These are phyloP conservation scores for Drosophila flavopinicola DNA, from an alignment of 2,888 invertebrate species.

Conservation along the genomic window DNA sequence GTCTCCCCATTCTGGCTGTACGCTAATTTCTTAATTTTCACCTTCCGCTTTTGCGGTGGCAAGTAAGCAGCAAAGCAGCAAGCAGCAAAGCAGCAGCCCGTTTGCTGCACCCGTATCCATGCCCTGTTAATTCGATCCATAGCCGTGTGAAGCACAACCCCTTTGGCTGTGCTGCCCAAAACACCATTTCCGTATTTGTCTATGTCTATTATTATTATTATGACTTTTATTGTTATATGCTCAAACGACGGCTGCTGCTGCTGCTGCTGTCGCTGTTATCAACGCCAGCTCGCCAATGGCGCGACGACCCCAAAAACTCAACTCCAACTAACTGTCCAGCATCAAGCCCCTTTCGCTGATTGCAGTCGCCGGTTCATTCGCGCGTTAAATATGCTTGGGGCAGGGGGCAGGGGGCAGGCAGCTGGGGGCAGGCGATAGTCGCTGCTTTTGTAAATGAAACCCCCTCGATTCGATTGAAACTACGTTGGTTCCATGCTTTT, in stretches of 20 bases:
- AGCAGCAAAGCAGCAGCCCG: too few relatives aligned
- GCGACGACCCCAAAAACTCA: conserved; percentile 41
- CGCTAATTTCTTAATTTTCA: conserved; percentile 82
- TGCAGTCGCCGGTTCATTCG: conserved; percentile 62
- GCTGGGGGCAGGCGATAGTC: conserved; percentile 11
- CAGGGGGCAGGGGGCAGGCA: conserved; percentile 8
- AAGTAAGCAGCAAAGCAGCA: conserved; percentile 16
- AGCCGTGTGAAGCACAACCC: conserved; percentile 68
- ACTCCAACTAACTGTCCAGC: conserved; percentile 51
- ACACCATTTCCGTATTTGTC: conserved; percentile 73
- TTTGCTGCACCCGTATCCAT: neutral
- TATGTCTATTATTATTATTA: conserved; percentile 77
- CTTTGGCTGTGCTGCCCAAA: conserved; percentile 39
- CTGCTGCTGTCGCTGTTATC: conserved; percentile 38
- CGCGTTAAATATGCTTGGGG: conserved; percentile 66
- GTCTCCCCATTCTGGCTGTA: conserved; percentile 44
- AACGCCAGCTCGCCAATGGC: conserved; percentile 58
- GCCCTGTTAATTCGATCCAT: conserved; percentile 8
- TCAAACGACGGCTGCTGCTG: conserved; percentile 28
- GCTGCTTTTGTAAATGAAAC: conserved; percentile 49
- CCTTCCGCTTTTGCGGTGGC: conserved; percentile 76
- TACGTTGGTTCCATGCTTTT: conserved; percentile 40
- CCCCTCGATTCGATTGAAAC: conserved; percentile 42
- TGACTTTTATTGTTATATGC: conserved; percentile 80
- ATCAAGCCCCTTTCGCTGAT: conserved; percentile 53